These are phyloP conservation scores for Sebastes iracundus DNA, from an alignment of 2,797 vertebrate species.

Conservation along the genomic window DNA sequence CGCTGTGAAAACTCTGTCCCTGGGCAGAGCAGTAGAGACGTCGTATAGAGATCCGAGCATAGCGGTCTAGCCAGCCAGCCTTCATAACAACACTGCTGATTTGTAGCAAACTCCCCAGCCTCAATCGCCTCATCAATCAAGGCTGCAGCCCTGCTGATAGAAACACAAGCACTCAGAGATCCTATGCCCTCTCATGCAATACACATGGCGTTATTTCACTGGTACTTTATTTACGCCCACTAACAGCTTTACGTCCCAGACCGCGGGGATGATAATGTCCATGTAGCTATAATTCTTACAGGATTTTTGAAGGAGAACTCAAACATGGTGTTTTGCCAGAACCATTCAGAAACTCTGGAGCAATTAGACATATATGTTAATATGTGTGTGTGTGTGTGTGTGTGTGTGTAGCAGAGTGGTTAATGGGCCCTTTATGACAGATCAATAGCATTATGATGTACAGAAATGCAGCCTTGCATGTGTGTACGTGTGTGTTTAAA, in stretches of 20 bases:
- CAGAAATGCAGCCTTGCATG: slow-evolving; percentile 12
- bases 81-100: slow-evolving; percentile 72
- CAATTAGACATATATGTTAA: slow-evolving; percentile 25
- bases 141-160: slow-evolving; percentile 70
- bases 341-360: slow-evolving; percentile 33
- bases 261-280: slow-evolving; percentile 68
- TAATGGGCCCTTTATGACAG: slow-evolving; percentile 48
- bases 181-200: slow-evolving; percentile 62
- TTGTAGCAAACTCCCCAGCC: slow-evolving; percentile 70
- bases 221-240: slow-evolving; percentile 70
- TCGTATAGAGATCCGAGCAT: slow-evolving; percentile 34
- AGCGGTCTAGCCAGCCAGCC: slow-evolving; percentile 36
- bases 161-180: slow-evolving; percentile 74
- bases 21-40: slow-evolving; percentile 49
- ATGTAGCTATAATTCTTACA: slow-evolving; percentile 68
- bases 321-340: slow-evolving; percentile 37
- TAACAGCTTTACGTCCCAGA: slow-evolving; percentile 70
- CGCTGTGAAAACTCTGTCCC: slow-evolving; percentile 44
- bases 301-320: slow-evolving; percentile 62
- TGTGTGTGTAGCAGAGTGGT: slow-evolving; percentile 15
- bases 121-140: slow-evolving; percentile 81
- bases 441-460: slow-evolving; percentile 55
- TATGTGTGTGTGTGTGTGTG: background rate
- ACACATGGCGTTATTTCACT: slow-evolving; percentile 70
- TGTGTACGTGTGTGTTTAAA: background rate